A percentile compares a stretch with the other conserved stretches of the same genome.
These are phyloP conservation scores for Ursus arctos DNA, from an alignment of 2,113 vertebrate species.

Conservation along the genomic window DNA sequence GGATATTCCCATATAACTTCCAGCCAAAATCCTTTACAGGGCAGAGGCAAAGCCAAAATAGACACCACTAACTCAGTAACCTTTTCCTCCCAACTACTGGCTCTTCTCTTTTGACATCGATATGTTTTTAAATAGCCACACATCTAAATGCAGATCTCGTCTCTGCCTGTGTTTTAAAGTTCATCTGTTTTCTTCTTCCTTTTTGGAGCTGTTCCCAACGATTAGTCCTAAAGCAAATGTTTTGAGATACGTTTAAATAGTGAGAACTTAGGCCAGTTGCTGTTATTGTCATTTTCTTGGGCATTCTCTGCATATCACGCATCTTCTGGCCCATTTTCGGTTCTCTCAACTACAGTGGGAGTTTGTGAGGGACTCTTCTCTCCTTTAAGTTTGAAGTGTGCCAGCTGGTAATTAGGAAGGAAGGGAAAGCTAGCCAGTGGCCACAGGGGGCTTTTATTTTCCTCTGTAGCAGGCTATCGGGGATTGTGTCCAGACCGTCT, in stretches of 20 bases:
- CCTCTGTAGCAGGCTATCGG: not conserved
- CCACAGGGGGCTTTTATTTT: not conserved
- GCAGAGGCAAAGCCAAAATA: conserved; percentile 33
- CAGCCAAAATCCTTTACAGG: not conserved
- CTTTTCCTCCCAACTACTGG: not conserved
- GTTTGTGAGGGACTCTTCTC: not conserved
- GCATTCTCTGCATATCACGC: not conserved
- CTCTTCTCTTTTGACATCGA: not conserved
- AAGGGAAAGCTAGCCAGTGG: not conserved
- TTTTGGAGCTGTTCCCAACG: not conserved
- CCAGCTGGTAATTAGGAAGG: not conserved
- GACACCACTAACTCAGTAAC: not conserved
- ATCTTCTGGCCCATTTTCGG: not conserved
- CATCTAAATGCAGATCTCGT: not conserved
- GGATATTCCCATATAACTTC: conserved; percentile 34
- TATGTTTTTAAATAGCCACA: not conserved
- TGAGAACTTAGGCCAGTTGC: not conserved
- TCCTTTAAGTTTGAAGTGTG: not conserved
- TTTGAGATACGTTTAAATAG: not conserved
- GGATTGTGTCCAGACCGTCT: not conserved
- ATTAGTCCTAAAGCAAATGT: not conserved
- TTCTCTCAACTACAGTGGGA: not conserved
- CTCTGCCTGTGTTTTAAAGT: not conserved
- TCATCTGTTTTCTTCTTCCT: not conserved
- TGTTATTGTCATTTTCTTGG: not conserved